Evolutionary conservation across 2,888 invertebrate genomes (phyloP), one percentile per base, ranked within the genome.

Genomic region (Bembecia ichneumoniformis): DNA sequence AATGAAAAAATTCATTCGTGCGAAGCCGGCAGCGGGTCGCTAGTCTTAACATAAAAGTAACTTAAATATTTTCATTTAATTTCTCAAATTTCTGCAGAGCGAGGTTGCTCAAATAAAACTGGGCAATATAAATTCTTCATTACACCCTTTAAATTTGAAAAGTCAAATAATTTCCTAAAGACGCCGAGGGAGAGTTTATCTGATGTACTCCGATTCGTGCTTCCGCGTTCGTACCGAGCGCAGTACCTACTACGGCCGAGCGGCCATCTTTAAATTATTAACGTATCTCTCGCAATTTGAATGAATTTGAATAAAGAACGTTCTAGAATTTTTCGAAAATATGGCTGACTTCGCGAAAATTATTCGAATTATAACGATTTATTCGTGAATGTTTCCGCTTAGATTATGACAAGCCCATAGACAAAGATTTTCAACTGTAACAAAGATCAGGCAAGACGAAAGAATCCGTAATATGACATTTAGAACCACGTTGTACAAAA

Each of bases 141-240:
- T 40, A 11, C 40, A 40, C 40, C 40, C 40, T 40, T 40, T 14
- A 28, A 40, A 13, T 40, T 40, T 40, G 40, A 51, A 28, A 28
- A 51, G 46, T 51, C 51, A 51, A 51, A 51, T 45, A 51, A 51
- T 51, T 51, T 51, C 40, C 45, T 15, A 14, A 46, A 51, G 28
- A 46, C n/a, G 43, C 35, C 36, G 46, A 36, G 47, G 45, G 48
- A 14, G 44, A 44, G 44, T 44, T 44, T 44, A 17, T 17, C 44
- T 44, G 44, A 44, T 44, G 44, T 44, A 15, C 14, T 44, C 44
- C 44, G 44, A 40, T 13, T 13, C 13, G 40, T 14, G n/a, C 40
- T n/a, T n/a, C 40, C 40, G 40, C 5, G n/a, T 40, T 40, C n/a
- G 40, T 10, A 40, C 40, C 40, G n/a, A 36, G n/a, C 36, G 36